These are phyloP conservation scores for Zootoca vivipara DNA, from an alignment of 2,113 vertebrate genomes.

Conservation along the genomic window DNA sequence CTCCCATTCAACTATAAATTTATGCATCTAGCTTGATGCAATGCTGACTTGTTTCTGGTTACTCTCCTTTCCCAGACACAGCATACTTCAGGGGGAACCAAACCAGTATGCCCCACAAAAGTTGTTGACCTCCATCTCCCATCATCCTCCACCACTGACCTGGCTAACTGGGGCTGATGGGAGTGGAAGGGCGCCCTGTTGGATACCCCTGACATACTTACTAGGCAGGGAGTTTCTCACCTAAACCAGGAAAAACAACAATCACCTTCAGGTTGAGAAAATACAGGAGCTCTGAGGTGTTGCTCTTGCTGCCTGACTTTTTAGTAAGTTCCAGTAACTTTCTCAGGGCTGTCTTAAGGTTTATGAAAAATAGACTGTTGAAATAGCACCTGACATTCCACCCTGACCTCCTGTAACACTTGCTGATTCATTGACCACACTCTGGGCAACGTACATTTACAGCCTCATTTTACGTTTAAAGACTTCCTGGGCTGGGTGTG, in stretches of 20 bases:
- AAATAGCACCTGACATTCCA: conserved; percentile 85
- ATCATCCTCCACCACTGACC: too few relatives aligned
- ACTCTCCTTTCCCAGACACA: conserved; percentile 73
- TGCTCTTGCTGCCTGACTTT: conserved; percentile 36
- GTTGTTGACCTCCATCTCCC: too few relatives aligned
- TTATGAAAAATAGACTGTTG: conserved; percentile 73
- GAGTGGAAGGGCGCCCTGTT: too few relatives aligned
- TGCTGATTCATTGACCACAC: conserved; percentile 82
- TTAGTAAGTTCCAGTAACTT: conserved; percentile 68
- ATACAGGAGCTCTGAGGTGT: conserved; percentile 12
- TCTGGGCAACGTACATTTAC: conserved; percentile 71
- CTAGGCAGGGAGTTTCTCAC: conserved; percentile 65
- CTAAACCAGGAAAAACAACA: conserved; percentile 57
- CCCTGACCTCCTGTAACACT: conserved; percentile 70
- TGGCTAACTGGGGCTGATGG: too few relatives aligned
- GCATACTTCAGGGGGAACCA: background rate
- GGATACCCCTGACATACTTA: too few relatives aligned
- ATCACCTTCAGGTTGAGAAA: conserved; percentile 47
- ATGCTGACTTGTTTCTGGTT: conserved; percentile 71
- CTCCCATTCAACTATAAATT: conserved; percentile 73
- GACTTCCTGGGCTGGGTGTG: conserved; percentile 54
- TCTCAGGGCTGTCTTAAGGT: conserved; percentile 64
- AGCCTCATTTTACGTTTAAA: conserved; percentile 37
- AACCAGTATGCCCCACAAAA: background rate
- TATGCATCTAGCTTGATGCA: conserved; percentile 60